These are phyloP conservation scores for Climacteris rufus DNA, from an alignment of 2,113 vertebrate genomes.

Conservation along the genomic window DNA sequence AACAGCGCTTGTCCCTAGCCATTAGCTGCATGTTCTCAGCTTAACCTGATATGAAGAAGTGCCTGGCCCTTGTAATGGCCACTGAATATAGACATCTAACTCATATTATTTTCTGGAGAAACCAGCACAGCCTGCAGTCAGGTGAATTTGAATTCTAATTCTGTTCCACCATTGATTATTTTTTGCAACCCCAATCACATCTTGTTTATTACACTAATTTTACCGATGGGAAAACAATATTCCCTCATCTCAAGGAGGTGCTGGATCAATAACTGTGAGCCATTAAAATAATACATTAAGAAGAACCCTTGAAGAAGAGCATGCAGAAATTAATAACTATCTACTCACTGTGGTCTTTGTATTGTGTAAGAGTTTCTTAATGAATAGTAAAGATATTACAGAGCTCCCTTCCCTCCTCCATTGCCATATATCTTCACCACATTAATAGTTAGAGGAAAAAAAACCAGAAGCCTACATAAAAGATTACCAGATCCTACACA, in stretches of 20 bases:
- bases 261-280: constrained; percentile 17
- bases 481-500: background rate
- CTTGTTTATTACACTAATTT: constrained; percentile 56
- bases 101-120: background rate
- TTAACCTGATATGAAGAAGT: background rate
- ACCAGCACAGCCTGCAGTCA: background rate
- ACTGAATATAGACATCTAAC: background rate
- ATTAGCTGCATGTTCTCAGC: background rate
- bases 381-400: constrained; percentile 11
- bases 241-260: constrained; percentile 8
- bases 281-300: constrained; percentile 39
- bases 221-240: background rate
- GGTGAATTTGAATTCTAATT: constrained; percentile 18
- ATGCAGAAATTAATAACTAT: constrained; percentile 13
- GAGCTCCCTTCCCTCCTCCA: background rate
- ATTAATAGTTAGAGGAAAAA: background rate
- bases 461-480: background rate
- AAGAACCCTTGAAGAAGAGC: background rate
- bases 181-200: background rate
- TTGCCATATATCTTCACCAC: background rate
- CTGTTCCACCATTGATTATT: constrained; percentile 4
- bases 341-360: background rate
- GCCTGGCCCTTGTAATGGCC: background rate
- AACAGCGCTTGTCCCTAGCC: rapidly evolving
- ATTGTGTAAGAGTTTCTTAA: background rate